Conservation (phyloP, 2,888 invertebrate genomes). For the Eristalis pertinax region DNA sequence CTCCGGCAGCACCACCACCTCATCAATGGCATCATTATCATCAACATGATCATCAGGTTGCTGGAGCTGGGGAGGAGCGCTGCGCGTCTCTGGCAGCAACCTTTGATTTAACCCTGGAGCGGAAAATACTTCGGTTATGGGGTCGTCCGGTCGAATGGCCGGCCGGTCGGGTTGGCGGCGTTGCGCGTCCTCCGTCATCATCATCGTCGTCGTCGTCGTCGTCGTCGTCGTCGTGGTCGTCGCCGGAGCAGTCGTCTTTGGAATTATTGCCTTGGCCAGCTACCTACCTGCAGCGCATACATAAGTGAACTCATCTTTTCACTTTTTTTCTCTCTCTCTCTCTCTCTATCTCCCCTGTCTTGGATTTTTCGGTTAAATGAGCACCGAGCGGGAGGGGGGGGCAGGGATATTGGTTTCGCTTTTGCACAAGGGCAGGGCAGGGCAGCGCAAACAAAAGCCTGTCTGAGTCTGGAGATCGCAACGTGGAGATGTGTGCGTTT, state of each 20-base stretch:
- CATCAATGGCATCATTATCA: slow-evolving; percentile 74
- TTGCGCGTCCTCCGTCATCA: slow-evolving; percentile 24
- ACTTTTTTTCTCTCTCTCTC: slow-evolving; percentile 11
- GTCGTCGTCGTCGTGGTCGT: slow-evolving; percentile 1
- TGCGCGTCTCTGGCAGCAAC: slow-evolving; percentile 55
- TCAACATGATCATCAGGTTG: slow-evolving; percentile 73
- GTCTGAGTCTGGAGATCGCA: slow-evolving; percentile 6
- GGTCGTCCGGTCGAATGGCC: slow-evolving; percentile 60
- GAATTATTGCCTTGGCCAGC: not conserved
- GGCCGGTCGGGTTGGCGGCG: slow-evolving; percentile 24
- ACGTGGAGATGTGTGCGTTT: not conserved
- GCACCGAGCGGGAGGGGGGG: not conserved
- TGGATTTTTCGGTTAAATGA: slow-evolving; percentile 25
- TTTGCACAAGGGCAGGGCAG: slow-evolving; percentile 27
- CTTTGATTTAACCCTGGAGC: slow-evolving; percentile 70
- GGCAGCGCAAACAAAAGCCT: slow-evolving; percentile 27
- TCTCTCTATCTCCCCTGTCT: not conserved
- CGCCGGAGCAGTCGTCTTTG: not conserved
- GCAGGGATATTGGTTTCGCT: slow-evolving; percentile 49
- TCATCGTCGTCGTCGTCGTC: not conserved
- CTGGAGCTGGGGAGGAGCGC: slow-evolving; percentile 46
- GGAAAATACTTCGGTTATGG: slow-evolving; percentile 62
- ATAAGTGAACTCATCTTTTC: slow-evolving; percentile 49
- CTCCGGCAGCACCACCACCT: slow-evolving; percentile 62
- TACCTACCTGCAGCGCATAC: slow-evolving; percentile 45